Evolutionary conservation across 30 jellyfish, hydroid and myxozoan genomes (phyloP).

Genomic region (Aurelia aurita): DNA sequence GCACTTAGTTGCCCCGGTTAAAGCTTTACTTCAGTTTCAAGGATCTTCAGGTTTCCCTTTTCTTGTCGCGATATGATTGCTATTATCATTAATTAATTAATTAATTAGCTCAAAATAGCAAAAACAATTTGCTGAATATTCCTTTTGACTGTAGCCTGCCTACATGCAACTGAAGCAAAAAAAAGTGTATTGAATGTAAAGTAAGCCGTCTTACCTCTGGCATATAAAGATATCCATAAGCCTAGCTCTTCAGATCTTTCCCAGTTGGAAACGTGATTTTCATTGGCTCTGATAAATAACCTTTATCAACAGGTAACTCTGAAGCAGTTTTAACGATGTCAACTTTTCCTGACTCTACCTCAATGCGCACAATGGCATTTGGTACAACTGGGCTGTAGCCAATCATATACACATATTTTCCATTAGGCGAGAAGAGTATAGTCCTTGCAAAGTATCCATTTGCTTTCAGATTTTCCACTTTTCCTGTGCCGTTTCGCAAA

Average conservation of each 20-base stretch:
- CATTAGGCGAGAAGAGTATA: constrained; percentile 62
- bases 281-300: constrained; percentile 73
- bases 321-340: constrained; percentile 53
- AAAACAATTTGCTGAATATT: no score
- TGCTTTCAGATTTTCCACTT: constrained; percentile 46
- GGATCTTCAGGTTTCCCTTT: no score
- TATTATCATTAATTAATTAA: no score
- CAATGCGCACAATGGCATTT: constrained; percentile 47
- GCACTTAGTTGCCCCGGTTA: no score
- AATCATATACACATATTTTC: constrained; percentile 39
- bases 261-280: constrained; percentile 73
- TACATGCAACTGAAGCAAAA: no score
- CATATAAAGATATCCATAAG: constrained; percentile 77
- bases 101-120: no score
- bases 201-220: constrained; percentile 69
- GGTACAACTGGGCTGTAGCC: constrained; percentile 78
- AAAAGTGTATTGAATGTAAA: no score
- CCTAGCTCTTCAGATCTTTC: constrained; percentile 25
- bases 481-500: constrained; percentile 28
- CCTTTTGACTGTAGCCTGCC: no score
- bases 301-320: constrained; percentile 51
- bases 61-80: no score
- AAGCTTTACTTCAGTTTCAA: no score
- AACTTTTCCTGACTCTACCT: constrained; percentile 37
- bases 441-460: constrained; percentile 33